phyloP scores from a whole-genome alignment of 2,797 vertebrate species.

The Pseudochromis fuscus region DNA sequence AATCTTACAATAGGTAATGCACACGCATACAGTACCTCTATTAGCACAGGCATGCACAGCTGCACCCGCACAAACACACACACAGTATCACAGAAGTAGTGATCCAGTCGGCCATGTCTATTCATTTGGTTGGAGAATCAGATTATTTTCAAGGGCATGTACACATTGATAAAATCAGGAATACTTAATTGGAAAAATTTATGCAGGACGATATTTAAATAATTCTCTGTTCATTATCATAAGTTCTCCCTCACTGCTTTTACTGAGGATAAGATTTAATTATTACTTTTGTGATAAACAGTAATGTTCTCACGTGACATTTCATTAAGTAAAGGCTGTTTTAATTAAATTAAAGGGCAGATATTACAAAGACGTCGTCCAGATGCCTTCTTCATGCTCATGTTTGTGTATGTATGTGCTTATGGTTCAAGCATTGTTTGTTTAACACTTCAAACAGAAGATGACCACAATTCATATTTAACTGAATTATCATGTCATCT shows the following conservation, averaged over 20 bases:
- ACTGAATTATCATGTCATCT: neutral
- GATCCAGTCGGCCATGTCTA: constrained; percentile 43
- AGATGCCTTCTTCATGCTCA: neutral
- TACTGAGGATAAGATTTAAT: constrained; percentile 39
- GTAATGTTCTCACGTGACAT: constrained; percentile 31
- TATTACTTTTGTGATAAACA: constrained; percentile 38
- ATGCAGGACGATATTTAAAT: constrained; percentile 55
- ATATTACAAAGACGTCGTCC: constrained; percentile 18
- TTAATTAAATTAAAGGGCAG: constrained; percentile 52
- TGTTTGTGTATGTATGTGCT: constrained; percentile 12
- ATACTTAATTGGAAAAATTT: constrained; percentile 66
- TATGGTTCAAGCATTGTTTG: constrained; percentile 1
- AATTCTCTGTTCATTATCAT: constrained; percentile 50
- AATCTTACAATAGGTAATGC: constrained; percentile 21
- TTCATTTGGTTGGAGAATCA: constrained; percentile 38
- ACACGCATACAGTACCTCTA: constrained; percentile 9
- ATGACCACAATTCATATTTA: constrained; percentile 3
- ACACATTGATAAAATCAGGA: constrained; percentile 63
- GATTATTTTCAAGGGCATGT: constrained; percentile 63
- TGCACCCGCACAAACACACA: constrained; percentile 27
- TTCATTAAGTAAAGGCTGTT: constrained; percentile 41
- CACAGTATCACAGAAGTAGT: constrained; percentile 9
- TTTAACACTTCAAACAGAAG: neutral
- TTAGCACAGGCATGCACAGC: constrained; percentile 27
- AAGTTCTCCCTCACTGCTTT: constrained; percentile 27